Base-by-base conservation (phyloP, 2,888 invertebrate species). In the Beris morrisii region DNA sequence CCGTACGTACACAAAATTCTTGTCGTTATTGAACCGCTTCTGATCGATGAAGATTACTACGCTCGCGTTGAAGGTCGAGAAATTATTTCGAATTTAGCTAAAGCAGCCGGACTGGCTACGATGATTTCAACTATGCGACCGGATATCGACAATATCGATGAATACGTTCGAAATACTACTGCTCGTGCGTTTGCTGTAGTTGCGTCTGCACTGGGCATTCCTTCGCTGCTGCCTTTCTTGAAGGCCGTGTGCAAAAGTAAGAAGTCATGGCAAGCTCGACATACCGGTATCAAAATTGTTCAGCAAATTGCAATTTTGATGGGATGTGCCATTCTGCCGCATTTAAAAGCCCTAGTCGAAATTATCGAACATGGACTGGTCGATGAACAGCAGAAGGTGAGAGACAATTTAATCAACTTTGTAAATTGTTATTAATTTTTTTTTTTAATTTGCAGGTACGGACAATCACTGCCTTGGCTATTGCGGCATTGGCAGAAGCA, bases 121-220 rank as follows among this genome's bases (percentile, higher is more conserved):
- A 99, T 99, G 99, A 99, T 99, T 76, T 98, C 98, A 4, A 99
- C 99, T 0, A 99, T 99, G 99, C 86, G 99, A 78, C 99, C 99
- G 0, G 99, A 99, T 83, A 99, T 99, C 74, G 99, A 99, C 82
- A 99, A 99, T 79, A 97, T 97, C 74, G 98, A 98, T 81, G 97
- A 98, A 82, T 99, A 99, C 77, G 99, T 99, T 46, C 87, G 99
- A 77, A 99, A 99, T 81, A 99, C 99, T 0, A 99, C 99, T 0
- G 99, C 99, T 5, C 87, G 99, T 75, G 99, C 99, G 0, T 99
- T 99, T 81, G 99, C 99, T n/a, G 99, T 99, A 1, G 99, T 99
- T 1, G 99, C 99, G 3, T 99, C 98, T 2, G 98, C 99, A 65
- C 84, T 99, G 69, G 99, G 87, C 72, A 99, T 99, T 73, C 99